phyloP scores from a whole-genome alignment of 2,113 vertebrate species.

The Vulpes ferrilata region DNA sequence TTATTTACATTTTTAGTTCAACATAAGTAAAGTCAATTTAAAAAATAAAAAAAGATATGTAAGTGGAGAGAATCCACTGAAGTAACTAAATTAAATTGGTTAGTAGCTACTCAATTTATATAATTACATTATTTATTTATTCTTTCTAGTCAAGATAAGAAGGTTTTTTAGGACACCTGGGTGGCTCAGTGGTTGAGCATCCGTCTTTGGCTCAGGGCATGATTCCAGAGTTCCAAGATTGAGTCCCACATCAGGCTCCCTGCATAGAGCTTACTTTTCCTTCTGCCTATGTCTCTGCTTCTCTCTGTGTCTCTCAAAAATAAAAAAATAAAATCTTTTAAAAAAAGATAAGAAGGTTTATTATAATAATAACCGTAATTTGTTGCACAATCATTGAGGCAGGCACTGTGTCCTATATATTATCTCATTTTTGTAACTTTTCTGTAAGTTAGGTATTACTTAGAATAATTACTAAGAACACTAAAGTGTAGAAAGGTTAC shows the following conservation, averaged over 20 bases:
- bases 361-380: not conserved
- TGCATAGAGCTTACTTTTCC: no score
- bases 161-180: not conserved
- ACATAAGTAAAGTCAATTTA: not conserved
- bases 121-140: not conserved
- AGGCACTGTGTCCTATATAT: not conserved
- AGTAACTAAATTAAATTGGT: not conserved
- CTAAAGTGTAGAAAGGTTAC: not conserved
- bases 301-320: no score
- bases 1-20: constrained; percentile 27
- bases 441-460: not conserved
- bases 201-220: no score
- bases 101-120: not conserved
- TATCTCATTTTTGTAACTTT: not conserved
- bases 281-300: no score
- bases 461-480: not conserved
- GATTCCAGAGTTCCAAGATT: no score
- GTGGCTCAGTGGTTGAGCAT: no score
- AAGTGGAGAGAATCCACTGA: not conserved
- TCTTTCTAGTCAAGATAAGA: not conserved
- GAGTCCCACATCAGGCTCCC: no score
- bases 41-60: not conserved
- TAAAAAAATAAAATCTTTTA: no score
- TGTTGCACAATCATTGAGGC: not conserved
- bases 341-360: not conserved